Evolutionary conservation across 2,888 invertebrate species (phyloP).

Genomic region (Platypus cylindrus): DNA sequence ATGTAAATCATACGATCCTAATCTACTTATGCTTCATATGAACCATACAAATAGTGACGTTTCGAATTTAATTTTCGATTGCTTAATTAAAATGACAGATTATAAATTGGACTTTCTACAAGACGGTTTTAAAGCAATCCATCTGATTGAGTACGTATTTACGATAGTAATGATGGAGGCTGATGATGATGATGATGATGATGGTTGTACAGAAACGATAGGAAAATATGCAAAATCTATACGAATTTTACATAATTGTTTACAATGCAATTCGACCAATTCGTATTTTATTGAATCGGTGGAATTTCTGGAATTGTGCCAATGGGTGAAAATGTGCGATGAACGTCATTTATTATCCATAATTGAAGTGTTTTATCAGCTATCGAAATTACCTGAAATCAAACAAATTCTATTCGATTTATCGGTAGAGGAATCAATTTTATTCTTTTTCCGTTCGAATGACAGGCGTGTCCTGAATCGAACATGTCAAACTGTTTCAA

Average conservation of each 20-base stretch:
- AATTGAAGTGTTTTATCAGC: constrained; percentile 20
- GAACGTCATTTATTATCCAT: constrained; percentile 17
- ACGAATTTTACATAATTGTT: constrained; percentile 22
- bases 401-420: constrained; percentile 25
- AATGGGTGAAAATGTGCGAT: constrained; percentile 24
- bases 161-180: constrained; percentile 20
- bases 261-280: constrained; percentile 21
- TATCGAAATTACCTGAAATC: constrained; percentile 21
- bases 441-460: constrained; percentile 21
- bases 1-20: constrained; percentile 19
- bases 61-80: constrained; percentile 16
- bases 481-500: constrained; percentile 24
- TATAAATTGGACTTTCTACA: constrained; percentile 21
- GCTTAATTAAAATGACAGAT: constrained; percentile 21
- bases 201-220: too few relatives aligned
- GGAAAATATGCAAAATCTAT: constrained; percentile 20
- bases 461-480: constrained; percentile 22
- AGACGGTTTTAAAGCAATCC: constrained; percentile 16
- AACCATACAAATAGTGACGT: constrained; percentile 15
- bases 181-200: constrained; percentile 12
- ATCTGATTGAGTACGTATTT: constrained; percentile 23
- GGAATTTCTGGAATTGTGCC: constrained; percentile 25
- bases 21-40: constrained; percentile 18
- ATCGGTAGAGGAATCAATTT: constrained; percentile 25
- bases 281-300: constrained; percentile 24